phyloP scores from a whole-genome alignment of 2,113 vertebrate genomes.

The Megatriorchis doriae region DNA sequence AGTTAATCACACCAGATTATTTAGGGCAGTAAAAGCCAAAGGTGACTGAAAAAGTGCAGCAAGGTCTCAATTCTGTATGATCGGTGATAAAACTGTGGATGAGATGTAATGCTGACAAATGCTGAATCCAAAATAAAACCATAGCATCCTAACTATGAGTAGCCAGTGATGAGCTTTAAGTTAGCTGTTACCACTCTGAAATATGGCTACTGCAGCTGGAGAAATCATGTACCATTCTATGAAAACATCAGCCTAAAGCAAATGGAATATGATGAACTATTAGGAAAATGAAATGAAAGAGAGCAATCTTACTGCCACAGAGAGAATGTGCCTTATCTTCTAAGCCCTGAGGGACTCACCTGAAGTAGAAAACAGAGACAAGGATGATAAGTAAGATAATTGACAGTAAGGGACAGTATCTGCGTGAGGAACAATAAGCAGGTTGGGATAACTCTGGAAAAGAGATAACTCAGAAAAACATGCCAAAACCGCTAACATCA shows the following conservation, averaged over 20 bases:
- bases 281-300: not conserved
- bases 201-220: not conserved
- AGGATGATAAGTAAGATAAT: not conserved
- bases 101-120: not conserved
- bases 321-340: not conserved
- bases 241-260: not conserved
- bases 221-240: not conserved
- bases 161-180: not conserved
- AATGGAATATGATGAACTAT: not conserved
- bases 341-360: not conserved
- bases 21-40: not conserved
- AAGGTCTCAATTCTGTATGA: not conserved
- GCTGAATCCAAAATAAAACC: not conserved
- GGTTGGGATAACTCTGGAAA: not conserved
- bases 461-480: not conserved
- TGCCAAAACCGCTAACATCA: not conserved
- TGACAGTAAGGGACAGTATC: not conserved
- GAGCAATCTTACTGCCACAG: not conserved
- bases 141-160: not conserved
- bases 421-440: not conserved
- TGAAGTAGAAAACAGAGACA: not conserved
- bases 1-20: not conserved
- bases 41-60: not conserved
- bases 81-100: not conserved
- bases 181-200: not conserved